Percentiles rank a stretch among this genome's conserved stretches.
Evolutionary conservation across 2,797 vertebrate genomes (phyloP).

Genomic region (Salarias fasciatus): DNA sequence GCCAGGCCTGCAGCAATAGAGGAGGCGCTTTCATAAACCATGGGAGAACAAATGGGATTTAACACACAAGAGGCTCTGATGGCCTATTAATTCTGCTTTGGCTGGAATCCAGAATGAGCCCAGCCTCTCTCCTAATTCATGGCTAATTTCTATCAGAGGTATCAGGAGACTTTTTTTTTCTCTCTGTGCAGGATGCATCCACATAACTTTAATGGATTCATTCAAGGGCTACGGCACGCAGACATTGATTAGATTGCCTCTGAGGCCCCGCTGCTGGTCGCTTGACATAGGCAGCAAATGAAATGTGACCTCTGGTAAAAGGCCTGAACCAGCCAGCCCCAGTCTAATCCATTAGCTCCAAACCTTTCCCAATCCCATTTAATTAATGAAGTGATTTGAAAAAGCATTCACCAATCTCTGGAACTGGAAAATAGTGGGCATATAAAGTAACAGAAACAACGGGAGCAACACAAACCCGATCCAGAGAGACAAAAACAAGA

Average conservation of each 20-base stretch:
- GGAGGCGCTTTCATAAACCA: constrained; percentile 88
- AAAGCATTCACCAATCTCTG: constrained; percentile 84
- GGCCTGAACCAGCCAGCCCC: constrained; percentile 87
- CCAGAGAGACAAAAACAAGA: constrained; percentile 14
- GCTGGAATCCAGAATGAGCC: constrained; percentile 90
- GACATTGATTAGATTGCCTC: constrained; percentile 94
- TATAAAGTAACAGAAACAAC: constrained; percentile 67
- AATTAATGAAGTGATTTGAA: constrained; percentile 96
- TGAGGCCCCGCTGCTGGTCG: constrained; percentile 83
- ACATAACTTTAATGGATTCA: constrained; percentile 93
- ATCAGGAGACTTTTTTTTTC: constrained; percentile 90
- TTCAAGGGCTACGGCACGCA: constrained; percentile 85
- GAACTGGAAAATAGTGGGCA: constrained; percentile 71
- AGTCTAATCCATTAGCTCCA: constrained; percentile 87
- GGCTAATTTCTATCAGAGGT: constrained; percentile 96
- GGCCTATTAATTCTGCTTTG: constrained; percentile 96
- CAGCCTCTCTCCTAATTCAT: constrained; percentile 92
- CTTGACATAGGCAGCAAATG: constrained; percentile 94
- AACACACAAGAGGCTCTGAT: constrained; percentile 93
- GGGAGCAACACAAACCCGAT: constrained; percentile 32
- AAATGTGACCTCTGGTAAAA: constrained; percentile 94
- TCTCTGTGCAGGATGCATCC: constrained; percentile 90
- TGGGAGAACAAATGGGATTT: constrained; percentile 92
- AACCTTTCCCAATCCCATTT: constrained; percentile 92
- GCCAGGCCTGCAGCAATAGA: constrained; percentile 79